Evolutionary conservation across 1,140 invertebrate genomes (phyloP).

Genomic region (Leptinotarsa texana): DNA sequence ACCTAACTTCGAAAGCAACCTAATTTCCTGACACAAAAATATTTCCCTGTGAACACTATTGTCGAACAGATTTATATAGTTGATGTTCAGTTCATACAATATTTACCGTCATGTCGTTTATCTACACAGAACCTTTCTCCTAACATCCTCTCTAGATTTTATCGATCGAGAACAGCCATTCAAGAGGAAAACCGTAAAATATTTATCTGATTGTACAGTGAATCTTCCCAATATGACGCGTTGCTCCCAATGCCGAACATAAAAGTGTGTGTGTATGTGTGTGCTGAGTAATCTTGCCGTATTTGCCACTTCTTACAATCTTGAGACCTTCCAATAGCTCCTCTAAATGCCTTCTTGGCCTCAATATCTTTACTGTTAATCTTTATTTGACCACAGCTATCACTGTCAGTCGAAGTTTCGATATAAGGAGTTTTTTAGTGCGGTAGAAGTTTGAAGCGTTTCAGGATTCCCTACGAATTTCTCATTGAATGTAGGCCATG

Average conservation of each 20-base stretch:
- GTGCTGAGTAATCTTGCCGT: neutral
- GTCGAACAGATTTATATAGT: no score
- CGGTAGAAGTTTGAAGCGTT: neutral
- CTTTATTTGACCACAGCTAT: constrained; percentile 21
- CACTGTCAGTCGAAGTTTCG: no score
- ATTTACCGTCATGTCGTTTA: no score
- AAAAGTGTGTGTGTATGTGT: neutral
- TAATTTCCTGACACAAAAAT: no score
- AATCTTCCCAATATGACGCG: constrained; percentile 20
- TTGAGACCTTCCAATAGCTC: neutral
- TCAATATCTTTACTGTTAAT: constrained; percentile 18
- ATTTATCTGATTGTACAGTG: constrained; percentile 21
- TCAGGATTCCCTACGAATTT: no score
- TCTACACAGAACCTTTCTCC: no score
- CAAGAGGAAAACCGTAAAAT: neutral
- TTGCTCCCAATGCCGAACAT: constrained; percentile 9
- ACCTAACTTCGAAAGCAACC: no score
- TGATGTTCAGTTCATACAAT: no score
- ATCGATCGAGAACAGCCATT: no score
- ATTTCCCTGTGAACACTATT: no score
- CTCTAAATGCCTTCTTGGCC: constrained; percentile 4
- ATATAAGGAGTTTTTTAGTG: neutral
- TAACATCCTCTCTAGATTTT: no score
- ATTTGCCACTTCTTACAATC: constrained; percentile 16
- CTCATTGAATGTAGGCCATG: no score